Evolutionary conservation across 2,888 invertebrate genomes (phyloP).

Genomic region (Ischnura elegans): DNA sequence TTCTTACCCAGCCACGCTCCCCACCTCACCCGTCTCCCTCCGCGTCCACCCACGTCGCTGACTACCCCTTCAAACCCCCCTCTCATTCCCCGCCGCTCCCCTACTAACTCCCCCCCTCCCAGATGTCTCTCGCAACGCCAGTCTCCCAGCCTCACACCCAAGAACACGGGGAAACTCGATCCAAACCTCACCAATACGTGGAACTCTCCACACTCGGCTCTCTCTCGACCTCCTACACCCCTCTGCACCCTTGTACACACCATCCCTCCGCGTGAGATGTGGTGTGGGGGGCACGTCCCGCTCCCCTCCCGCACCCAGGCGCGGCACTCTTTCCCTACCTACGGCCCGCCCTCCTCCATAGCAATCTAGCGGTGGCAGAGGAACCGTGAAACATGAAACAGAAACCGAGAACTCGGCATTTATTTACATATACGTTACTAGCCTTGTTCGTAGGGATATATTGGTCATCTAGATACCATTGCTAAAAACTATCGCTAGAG

Average conservation of each 20-base stretch:
- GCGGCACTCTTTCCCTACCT: constrained; percentile 28
- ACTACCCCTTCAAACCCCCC: neutral
- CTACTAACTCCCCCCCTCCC: neutral
- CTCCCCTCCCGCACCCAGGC: neutral
- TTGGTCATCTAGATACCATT: too few relatives aligned
- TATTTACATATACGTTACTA: neutral
- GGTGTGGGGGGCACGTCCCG: neutral
- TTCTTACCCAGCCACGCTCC: neutral
- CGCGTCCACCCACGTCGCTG: constrained; percentile 2
- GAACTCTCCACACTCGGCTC: neutral
- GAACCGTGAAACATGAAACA: constrained; percentile 26
- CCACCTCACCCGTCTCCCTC: constrained; percentile 15
- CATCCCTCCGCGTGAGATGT: neutral
- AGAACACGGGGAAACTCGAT: constrained; percentile 59
- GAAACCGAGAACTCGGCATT: neutral
- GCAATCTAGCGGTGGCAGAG: neutral
- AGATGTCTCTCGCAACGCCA: constrained; percentile 8
- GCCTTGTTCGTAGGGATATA: too few relatives aligned
- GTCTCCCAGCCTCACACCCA: constrained; percentile 24
- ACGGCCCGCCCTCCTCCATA: neutral
- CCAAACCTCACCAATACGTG: constrained; percentile 47
- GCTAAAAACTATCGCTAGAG: too few relatives aligned
- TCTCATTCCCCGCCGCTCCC: neutral
- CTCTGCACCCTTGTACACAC: neutral
- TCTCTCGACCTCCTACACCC: neutral